Conservation (phyloP, 2,113 vertebrate genomes). For the Eclectus roratus region DNA sequence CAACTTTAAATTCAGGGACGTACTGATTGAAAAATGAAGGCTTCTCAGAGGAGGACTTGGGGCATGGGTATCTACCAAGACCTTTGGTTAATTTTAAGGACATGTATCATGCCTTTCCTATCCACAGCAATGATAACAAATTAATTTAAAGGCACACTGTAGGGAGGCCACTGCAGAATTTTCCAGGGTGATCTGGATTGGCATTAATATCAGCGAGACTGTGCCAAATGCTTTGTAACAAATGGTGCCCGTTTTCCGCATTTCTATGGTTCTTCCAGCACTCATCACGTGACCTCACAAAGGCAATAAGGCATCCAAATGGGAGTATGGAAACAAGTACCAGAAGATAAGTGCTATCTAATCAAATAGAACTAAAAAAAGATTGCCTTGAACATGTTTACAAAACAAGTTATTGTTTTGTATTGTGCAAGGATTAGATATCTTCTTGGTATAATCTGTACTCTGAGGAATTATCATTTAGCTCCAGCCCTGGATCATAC, state of each 20-base stretch:
- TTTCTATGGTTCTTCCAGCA: neutral
- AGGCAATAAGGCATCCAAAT: neutral
- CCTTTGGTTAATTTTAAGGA: neutral
- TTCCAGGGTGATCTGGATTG: neutral
- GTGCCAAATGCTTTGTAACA: neutral
- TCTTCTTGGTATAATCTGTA: neutral
- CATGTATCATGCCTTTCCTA: neutral
- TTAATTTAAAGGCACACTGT: neutral
- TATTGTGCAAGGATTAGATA: neutral
- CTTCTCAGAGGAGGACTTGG: neutral
- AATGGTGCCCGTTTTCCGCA: neutral
- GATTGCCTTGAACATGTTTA: neutral
- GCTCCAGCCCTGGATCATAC: neutral
- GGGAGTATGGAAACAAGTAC: neutral
- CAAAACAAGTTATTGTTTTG: conserved; percentile 9
- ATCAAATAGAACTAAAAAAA: neutral
- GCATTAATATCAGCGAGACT: neutral
- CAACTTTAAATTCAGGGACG: neutral
- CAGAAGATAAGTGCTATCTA: neutral
- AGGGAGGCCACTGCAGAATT: neutral
- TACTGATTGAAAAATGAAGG: neutral
- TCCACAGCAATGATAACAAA: neutral
- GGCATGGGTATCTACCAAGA: neutral
- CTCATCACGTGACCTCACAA: neutral
- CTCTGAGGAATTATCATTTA: neutral